Conservation (phyloP, 2,797 vertebrate species). For the Tapirus indicus region DNA sequence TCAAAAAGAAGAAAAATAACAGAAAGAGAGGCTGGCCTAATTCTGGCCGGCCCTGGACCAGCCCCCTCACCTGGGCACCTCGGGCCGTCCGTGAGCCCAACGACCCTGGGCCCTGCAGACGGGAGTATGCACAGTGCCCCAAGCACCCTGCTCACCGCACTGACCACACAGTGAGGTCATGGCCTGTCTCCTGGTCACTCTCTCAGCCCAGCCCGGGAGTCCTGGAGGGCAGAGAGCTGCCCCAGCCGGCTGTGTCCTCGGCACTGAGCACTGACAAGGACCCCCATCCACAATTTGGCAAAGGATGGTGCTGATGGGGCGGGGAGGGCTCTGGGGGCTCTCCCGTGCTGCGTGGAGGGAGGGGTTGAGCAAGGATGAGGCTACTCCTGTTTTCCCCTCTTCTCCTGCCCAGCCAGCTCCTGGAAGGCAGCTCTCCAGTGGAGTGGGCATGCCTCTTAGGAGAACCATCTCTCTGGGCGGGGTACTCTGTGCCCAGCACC, state of each 20-base stretch:
- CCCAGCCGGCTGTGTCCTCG: background rate
- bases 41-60: background rate
- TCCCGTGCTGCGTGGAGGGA: fast-evolving
- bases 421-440: background rate
- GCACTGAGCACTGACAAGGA: background rate
- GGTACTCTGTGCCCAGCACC: background rate
- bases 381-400: background rate
- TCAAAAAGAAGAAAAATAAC: background rate
- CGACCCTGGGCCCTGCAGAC: background rate
- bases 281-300: background rate
- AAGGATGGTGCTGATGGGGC: fast-evolving
- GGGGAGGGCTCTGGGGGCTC: too few species aligned
- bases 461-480: background rate
- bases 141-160: background rate
- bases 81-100: background rate
- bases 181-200: background rate
- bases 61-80: background rate
- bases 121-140: fast-evolving
- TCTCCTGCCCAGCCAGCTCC: background rate
- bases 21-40: background rate
- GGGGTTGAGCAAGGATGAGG: background rate
- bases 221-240: background rate
- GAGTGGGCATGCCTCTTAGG: background rate
- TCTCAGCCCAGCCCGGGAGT: background rate
- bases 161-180: background rate